Evolutionary conservation across 2,797 vertebrate species (phyloP).

Genomic region (Fistularia commersonii): DNA sequence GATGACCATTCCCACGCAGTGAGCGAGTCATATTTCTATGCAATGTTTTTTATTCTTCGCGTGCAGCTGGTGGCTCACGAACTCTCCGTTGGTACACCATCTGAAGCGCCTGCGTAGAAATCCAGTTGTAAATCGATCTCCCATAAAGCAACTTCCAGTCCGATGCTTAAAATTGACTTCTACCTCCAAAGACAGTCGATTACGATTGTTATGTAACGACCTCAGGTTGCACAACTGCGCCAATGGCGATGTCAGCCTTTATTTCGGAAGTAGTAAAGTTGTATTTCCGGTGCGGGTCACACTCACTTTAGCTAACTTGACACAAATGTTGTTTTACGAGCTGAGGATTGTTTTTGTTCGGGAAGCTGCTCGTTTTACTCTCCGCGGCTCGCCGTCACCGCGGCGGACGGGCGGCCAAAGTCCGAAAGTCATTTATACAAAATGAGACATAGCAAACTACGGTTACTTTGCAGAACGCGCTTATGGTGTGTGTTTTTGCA

Average conservation of each 20-base stretch:
- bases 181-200: too few relatives aligned
- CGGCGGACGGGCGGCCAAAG: conserved; percentile 26
- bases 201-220: too few relatives aligned
- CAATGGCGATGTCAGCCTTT: not conserved
- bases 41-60: too few relatives aligned
- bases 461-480: not conserved
- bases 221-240: not conserved
- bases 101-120: too few relatives aligned
- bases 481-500: not conserved
- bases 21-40: too few relatives aligned
- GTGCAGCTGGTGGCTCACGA: too few relatives aligned
- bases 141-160: too few relatives aligned
- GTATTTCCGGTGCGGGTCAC: not conserved
- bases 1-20: too few relatives aligned
- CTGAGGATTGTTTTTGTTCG: conserved; percentile 64
- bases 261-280: conserved; percentile 6
- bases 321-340: conserved; percentile 19
- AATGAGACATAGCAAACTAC: conserved; percentile 1
- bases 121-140: too few relatives aligned
- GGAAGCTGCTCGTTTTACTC: conserved; percentile 34
- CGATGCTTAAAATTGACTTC: too few relatives aligned
- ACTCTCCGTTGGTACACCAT: too few relatives aligned
- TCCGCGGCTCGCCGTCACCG: conserved; percentile 3
- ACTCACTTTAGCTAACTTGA: conserved; percentile 8
- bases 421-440: not conserved